Conservation (phyloP, 2,888 invertebrate species). For the Hybos culiciformis region DNA sequence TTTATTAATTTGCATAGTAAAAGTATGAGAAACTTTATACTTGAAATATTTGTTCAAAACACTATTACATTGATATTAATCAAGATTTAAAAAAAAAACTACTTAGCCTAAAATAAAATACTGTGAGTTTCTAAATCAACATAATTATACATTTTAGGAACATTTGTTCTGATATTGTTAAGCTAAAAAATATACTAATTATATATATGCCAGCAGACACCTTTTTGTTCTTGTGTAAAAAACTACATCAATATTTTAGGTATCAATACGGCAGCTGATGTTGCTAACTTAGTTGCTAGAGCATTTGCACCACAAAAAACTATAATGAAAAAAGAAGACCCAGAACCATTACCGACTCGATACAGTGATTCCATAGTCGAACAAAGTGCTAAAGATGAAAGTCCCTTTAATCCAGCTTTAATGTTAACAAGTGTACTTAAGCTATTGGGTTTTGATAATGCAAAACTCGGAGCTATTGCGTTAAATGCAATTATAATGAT, state of each 20-base stretch:
- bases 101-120: no score
- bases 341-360: conserved; percentile 1
- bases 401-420: conserved; percentile 12
- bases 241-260: no score
- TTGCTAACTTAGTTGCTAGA: conserved; percentile 46
- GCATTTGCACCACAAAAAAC: conserved; percentile 35
- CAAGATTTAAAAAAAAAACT: no score
- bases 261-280: conserved; percentile 40
- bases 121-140: no score
- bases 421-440: conserved; percentile 42
- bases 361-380: conserved; percentile 8
- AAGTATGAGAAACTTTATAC: no score
- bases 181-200: background rate
- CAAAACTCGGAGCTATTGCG: conserved; percentile 65
- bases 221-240: background rate
- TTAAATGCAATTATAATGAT: conserved; percentile 71
- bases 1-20: no score
- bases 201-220: no score
- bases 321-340: conserved; percentile 16
- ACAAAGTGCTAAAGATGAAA: conserved; percentile 10
- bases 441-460: conserved; percentile 60
- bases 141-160: no score
- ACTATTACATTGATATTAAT: no score
- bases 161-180: no score
- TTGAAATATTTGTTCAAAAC: no score